phyloP scores from a whole-genome alignment of 2,888 invertebrate genomes.

The Ferrisia virgata region DNA sequence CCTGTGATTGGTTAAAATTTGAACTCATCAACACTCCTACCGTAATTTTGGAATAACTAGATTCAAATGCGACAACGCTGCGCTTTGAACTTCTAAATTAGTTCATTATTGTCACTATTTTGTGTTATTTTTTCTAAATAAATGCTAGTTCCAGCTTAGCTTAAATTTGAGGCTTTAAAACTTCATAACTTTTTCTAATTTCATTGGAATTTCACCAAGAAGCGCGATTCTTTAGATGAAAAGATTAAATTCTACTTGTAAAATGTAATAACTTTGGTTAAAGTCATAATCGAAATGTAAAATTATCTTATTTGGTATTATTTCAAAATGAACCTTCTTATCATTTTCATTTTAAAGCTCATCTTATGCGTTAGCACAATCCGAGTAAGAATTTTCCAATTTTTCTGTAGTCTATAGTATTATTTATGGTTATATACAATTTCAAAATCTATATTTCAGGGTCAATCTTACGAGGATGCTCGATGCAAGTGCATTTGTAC shows the following conservation, averaged over 20 bases:
- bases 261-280: background rate
- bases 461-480: conserved; percentile 70
- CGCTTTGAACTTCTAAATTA: background rate
- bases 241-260: background rate
- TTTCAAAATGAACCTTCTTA: background rate
- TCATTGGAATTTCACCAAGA: too few species aligned
- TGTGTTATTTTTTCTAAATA: too few species aligned
- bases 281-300: background rate
- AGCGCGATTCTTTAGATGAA: too few species aligned
- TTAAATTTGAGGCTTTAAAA: too few species aligned
- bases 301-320: background rate
- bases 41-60: background rate
- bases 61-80: background rate
- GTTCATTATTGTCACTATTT: too few species aligned
- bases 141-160: too few species aligned
- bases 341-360: background rate
- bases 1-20: background rate
- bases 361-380: background rate
- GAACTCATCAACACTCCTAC: background rate
- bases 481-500: conserved; percentile 83
- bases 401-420: background rate
- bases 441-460: conserved; percentile 36
- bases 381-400: background rate
- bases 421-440: background rate
- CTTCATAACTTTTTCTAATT: too few species aligned